Evolutionary conservation across 2,888 invertebrate species (phyloP), one percentile per base, ranked within the genome.

Genomic region (Polydesmus complanatus): DNA sequence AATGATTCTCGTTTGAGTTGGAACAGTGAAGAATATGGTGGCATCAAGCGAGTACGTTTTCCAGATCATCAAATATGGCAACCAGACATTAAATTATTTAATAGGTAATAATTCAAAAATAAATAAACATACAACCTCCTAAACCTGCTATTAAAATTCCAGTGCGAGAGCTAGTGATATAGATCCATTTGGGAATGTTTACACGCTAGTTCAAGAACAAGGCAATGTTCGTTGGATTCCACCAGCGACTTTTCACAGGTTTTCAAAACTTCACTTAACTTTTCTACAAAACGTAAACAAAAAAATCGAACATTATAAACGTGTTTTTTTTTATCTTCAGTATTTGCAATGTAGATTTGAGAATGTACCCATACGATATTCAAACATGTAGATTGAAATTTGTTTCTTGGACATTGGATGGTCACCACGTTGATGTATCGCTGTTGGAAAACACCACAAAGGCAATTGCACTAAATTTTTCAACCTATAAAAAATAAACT

Each of bases 221-320:
- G 55, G 55, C 14, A 55, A 22, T 21, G 55, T 55, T n/a, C 55
- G 27, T 14, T 55, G 55, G 55, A n/a, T 55, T 55, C 55, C 55
- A n/a, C 55, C 55, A 3, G 55, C 55, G 18, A 55, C 55, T n/a
- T 55, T 55, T n/a, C 55, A 55, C 27, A n/a, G n/a, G n/a, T n/a
- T n/a, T n/a, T n/a, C n/a, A n/a, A n/a, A n/a, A n/a, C n/a, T n/a
- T n/a, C n/a, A n/a, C n/a, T n/a, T n/a, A n/a, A n/a, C n/a, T n/a
- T n/a, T n/a, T n/a, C n/a, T n/a, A n/a, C n/a, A n/a, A n/a, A n/a
- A n/a, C n/a, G n/a, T n/a, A n/a, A n/a, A n/a, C n/a, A n/a, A n/a
- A n/a, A n/a, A n/a, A n/a, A n/a, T n/a, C n/a, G n/a, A n/a, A n/a
- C n/a, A n/a, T n/a, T n/a, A n/a, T n/a, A n/a, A n/a, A n/a, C n/a